Conservation (phyloP, 2,888 invertebrate genomes). For the Seira musarum region DNA sequence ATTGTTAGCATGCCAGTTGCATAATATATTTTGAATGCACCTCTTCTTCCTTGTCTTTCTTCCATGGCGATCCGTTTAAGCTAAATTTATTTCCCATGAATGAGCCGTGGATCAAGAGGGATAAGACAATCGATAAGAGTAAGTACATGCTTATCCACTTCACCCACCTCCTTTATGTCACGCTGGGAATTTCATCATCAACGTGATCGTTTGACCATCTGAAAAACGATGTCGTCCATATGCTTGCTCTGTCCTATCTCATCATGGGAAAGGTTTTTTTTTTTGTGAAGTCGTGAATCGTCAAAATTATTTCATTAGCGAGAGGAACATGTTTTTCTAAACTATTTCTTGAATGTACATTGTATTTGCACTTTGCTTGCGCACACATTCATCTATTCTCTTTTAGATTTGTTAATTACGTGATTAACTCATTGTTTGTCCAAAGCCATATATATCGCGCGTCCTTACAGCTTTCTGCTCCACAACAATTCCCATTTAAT, state of each 20-base stretch:
- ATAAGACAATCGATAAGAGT: neutral
- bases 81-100: neutral
- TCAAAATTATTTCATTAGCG: conserved; percentile 8
- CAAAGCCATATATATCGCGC: conserved; percentile 8
- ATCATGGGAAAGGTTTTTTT: conserved; percentile 14
- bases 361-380: too few species aligned
- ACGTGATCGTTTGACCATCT: conserved; percentile 7
- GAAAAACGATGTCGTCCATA: neutral
- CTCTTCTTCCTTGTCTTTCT: neutral
- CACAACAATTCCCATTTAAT: neutral
- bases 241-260: too few species aligned
- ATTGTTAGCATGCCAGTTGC: too few species aligned
- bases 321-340: neutral
- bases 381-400: neutral
- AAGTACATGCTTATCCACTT: conserved; percentile 16
- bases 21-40: too few species aligned
- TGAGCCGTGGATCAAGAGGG: neutral
- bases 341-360: conserved; percentile 5
- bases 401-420: conserved; percentile 18
- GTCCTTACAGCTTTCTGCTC: neutral
- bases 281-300: too few species aligned
- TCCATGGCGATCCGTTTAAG: neutral
- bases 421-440: conserved; percentile 16
- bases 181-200: conserved; percentile 8
- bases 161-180: neutral